phyloP scores from a whole-genome alignment of 2,888 invertebrate genomes.

The Apotomis capreana region DNA sequence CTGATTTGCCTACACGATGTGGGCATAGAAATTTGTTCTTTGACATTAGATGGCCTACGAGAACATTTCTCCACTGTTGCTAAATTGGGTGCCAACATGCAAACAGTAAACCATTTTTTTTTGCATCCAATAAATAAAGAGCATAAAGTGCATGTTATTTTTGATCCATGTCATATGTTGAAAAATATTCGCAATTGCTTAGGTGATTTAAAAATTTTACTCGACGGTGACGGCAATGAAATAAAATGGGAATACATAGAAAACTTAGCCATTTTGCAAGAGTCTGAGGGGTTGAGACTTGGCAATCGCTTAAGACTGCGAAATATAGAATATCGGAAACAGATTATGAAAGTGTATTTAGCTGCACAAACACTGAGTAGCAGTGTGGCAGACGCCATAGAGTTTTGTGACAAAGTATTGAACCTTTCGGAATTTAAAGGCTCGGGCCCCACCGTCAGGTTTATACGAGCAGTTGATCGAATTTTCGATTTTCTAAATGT shows the following conservation, averaged over 20 bases:
- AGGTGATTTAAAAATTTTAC: conserved; percentile 7
- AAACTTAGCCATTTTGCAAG: no score
- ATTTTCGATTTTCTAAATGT: conserved; percentile 3
- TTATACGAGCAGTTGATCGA: conserved; percentile 14
- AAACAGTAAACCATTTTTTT: no score
- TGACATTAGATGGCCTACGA: no score
- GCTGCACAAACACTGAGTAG: conserved; percentile 43
- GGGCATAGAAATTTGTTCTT: no score
- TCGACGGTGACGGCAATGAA: conserved; percentile 5
- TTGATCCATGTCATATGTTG: conserved; percentile 7
- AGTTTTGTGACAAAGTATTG: conserved; percentile 41
- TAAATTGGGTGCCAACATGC: no score
- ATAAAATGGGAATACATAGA: conserved; percentile 7
- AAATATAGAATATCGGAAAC: no score
- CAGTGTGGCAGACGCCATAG: conserved; percentile 42
- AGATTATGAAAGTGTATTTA: conserved; percentile 43
- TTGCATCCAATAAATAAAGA: conserved; percentile 4
- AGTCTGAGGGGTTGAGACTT: conserved; percentile 34
- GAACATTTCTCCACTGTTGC: no score
- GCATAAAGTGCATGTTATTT: neutral
- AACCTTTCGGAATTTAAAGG: conserved; percentile 33
- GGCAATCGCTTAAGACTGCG: conserved; percentile 35
- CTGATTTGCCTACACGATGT: no score
- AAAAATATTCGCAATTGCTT: conserved; percentile 7
- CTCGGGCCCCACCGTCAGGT: conserved; percentile 34